phyloP scores from a whole-genome alignment of 1,140 invertebrate genomes.

The Sarcophaga bullata region DNA sequence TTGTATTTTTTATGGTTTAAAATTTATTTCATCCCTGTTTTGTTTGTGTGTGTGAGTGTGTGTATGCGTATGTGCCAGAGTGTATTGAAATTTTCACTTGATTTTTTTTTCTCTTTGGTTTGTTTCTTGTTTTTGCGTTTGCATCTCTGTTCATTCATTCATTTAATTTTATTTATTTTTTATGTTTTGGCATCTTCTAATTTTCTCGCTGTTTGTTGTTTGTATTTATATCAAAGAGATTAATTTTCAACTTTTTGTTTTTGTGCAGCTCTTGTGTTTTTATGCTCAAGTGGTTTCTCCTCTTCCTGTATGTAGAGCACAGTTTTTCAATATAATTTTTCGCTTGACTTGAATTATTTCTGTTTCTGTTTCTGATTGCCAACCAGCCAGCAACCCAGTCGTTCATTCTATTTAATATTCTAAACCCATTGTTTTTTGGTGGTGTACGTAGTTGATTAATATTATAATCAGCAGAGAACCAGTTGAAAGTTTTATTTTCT shows the following conservation, averaged over 20 bases:
- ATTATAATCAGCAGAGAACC: too few species aligned
- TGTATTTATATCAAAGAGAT: neutral
- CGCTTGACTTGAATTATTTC: too few species aligned
- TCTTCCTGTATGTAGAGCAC: neutral
- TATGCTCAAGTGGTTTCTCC: constrained; percentile 18
- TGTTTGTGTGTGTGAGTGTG: neutral
- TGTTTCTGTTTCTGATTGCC: too few species aligned
- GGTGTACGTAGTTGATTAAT: too few species aligned
- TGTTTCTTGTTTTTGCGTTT: neutral
- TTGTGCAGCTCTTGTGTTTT: neutral
- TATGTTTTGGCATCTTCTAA: constrained; percentile 1
- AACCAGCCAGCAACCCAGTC: too few species aligned
- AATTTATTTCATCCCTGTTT: neutral
- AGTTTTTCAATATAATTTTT: too few species aligned
- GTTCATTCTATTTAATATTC: neutral
- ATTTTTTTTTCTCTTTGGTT: neutral
- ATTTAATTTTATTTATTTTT: neutral
- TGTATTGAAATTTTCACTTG: neutral
- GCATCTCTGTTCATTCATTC: neutral
- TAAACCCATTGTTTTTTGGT: neutral
- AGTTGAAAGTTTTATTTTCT: too few species aligned
- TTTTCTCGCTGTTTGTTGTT: neutral
- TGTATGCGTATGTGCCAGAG: neutral
- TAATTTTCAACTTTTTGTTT: constrained; percentile 9
- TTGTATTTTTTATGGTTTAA: neutral